These are phyloP conservation scores for Catharus fuscescens DNA, from an alignment of 2,113 vertebrate species.

Conservation along the genomic window DNA sequence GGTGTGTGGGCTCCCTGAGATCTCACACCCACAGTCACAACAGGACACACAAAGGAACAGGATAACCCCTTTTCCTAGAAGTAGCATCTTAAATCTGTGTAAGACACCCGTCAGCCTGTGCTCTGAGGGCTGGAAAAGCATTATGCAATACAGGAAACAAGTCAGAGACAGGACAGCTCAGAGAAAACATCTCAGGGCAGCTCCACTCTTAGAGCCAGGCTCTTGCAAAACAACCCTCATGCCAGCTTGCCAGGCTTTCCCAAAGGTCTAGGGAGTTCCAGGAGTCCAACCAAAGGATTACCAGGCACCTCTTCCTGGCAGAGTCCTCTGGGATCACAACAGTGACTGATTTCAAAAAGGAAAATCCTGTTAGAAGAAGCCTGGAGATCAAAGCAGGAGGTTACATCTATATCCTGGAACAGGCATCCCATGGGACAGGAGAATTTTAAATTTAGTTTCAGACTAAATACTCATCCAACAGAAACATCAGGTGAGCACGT, in stretches of 20 bases:
- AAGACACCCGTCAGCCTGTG: not conserved
- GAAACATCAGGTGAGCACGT: not conserved
- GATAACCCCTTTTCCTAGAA: not conserved
- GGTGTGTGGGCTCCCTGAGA: not conserved
- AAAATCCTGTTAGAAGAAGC: not conserved
- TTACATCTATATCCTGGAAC: slow-evolving; percentile 34
- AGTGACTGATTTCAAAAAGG: not conserved
- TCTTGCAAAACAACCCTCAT: not conserved
- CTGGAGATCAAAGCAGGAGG: slow-evolving; percentile 2
- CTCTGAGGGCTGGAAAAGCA: not conserved
- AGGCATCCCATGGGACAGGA: not conserved
- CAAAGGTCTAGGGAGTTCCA: not conserved
- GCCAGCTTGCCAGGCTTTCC: not conserved
- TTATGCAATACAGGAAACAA: slow-evolving; percentile 41
- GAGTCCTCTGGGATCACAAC: not conserved
- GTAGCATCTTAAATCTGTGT: not conserved
- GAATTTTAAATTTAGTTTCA: not conserved
- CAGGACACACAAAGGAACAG: not conserved
- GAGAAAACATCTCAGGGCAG: not conserved
- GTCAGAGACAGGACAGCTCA: not conserved
- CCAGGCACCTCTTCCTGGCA: not conserved
- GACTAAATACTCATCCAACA: not conserved
- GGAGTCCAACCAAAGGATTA: not conserved
- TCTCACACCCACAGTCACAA: not conserved
- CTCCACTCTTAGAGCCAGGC: not conserved